Conservation (phyloP, 2,113 vertebrate species). For the Lasiurus cinereus region DNA sequence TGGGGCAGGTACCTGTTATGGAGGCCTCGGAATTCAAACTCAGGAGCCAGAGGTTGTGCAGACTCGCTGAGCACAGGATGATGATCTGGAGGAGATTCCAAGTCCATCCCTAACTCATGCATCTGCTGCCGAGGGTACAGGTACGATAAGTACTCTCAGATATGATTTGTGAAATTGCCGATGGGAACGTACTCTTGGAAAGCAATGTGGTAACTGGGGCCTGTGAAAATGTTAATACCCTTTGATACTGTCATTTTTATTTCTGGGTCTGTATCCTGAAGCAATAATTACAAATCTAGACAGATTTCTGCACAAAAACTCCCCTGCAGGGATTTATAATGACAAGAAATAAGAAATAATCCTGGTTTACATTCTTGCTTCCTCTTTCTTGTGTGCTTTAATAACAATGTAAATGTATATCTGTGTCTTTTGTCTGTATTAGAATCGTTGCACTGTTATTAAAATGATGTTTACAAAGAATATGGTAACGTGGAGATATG, state of each 20-base stretch:
- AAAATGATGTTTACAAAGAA: slow-evolving; percentile 24
- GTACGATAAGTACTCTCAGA: neutral
- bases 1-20: too few relatives aligned
- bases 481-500: neutral
- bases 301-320: neutral
- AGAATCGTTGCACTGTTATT: neutral
- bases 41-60: neutral
- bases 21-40: neutral
- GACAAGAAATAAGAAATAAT: neutral
- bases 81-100: neutral
- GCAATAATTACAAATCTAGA: neutral
- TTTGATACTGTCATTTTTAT: neutral
- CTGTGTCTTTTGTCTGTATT: neutral
- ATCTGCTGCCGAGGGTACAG: neutral
- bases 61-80: neutral
- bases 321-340: neutral
- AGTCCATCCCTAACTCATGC: neutral
- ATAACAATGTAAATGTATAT: neutral
- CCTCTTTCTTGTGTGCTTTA: neutral
- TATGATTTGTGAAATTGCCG: neutral
- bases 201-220: neutral
- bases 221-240: neutral
- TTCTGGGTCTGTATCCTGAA: neutral
- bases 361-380: neutral
- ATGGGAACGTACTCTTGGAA: neutral